Evolutionary conservation across 2,888 invertebrate species (phyloP).

Genomic region (Cenopis cana): DNA sequence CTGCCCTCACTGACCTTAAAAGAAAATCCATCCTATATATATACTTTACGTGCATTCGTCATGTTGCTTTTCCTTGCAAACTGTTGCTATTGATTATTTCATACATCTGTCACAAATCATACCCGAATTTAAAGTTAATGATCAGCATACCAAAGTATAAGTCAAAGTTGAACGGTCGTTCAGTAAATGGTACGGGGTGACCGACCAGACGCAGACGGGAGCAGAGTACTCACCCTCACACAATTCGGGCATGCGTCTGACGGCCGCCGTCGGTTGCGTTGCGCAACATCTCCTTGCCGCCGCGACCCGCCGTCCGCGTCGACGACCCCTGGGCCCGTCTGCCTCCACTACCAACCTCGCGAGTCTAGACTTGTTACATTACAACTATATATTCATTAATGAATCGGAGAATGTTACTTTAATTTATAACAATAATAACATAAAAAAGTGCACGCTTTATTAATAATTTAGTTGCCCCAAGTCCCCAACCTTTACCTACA

Average conservation of each 20-base stretch:
- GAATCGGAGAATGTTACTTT: neutral
- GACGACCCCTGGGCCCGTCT: constrained; percentile 27
- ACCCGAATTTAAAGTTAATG: constrained; percentile 6
- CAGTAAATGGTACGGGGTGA: constrained; percentile 71
- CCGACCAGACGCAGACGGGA: constrained; percentile 65
- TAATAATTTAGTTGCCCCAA: constrained; percentile 16
- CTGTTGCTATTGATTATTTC: neutral
- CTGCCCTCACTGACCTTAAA: too few species aligned
- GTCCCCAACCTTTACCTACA: neutral
- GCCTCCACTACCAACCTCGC: constrained; percentile 48
- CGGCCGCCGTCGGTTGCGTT: constrained; percentile 68
- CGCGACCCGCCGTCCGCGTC: constrained; percentile 50
- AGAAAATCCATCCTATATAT: constrained; percentile 31
- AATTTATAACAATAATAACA: too few species aligned
- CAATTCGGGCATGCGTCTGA: constrained; percentile 61
- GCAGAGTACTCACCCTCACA: constrained; percentile 64
- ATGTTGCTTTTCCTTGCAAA: constrained; percentile 19
- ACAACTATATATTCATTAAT: constrained; percentile 18
- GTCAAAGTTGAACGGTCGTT: constrained; percentile 66
- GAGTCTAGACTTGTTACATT: constrained; percentile 56
- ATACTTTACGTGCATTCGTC: constrained; percentile 32
- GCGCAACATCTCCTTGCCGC: constrained; percentile 57
- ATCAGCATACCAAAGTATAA: constrained; percentile 22
- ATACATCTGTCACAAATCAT: constrained; percentile 13
- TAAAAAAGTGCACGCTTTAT: too few species aligned